Conservation (phyloP, 1,140 invertebrate species). For the Leptinotarsa texana region DNA sequence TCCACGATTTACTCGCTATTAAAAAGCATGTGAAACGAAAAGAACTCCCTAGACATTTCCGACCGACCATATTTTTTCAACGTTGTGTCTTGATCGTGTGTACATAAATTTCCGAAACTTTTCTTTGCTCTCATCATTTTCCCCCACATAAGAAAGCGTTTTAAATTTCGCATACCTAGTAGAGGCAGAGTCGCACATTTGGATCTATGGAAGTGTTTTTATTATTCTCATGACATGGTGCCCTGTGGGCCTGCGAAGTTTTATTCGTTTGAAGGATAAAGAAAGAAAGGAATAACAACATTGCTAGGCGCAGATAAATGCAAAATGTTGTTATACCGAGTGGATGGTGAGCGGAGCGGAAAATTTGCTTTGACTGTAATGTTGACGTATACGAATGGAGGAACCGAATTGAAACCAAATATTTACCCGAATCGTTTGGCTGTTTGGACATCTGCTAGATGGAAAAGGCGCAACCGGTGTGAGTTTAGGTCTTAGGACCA, state of each 20-base stretch:
- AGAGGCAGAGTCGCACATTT: not conserved
- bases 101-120: slow-evolving; percentile 1
- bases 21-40: slow-evolving; percentile 1
- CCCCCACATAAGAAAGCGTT: not conserved
- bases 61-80: not conserved
- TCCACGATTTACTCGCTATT: not conserved
- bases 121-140: not conserved
- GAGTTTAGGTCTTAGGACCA: too few species aligned
- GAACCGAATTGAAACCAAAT: not conserved
- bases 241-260: not conserved
- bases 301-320: not conserved
- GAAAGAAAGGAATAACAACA: not conserved
- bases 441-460: not conserved
- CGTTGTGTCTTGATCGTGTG: not conserved
- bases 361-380: not conserved
- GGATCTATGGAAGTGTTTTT: not conserved
- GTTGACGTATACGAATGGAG: not conserved
- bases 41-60: not conserved
- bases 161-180: not conserved
- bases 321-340: slow-evolving; percentile 1
- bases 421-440: not conserved
- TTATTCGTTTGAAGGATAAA: slow-evolving; percentile 6
- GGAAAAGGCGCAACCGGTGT: not conserved
- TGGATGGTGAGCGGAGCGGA: not conserved
- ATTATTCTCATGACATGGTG: not conserved